These are phyloP conservation scores for Apodemia mormo DNA, from an alignment of 2,888 invertebrate genomes.

Conservation along the genomic window DNA sequence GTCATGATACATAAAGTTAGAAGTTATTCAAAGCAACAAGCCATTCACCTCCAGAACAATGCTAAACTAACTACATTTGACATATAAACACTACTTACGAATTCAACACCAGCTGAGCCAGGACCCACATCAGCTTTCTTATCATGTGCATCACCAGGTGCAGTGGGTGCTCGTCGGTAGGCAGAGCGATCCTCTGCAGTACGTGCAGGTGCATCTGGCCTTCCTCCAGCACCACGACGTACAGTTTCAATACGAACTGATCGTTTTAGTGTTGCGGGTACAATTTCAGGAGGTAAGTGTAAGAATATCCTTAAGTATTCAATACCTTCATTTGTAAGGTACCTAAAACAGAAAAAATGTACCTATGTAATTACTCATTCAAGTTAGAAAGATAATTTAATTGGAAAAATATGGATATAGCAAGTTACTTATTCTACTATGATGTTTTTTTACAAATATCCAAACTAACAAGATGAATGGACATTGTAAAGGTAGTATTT, in stretches of 20 bases:
- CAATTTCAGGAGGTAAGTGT: constrained; percentile 98
- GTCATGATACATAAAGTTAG: no score
- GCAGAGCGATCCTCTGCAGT: constrained; percentile 91
- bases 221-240: constrained; percentile 86
- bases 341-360: constrained; percentile 65
- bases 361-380: no score
- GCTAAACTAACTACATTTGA: background rate
- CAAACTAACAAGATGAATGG: no score
- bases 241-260: constrained; percentile 93
- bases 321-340: constrained; percentile 98
- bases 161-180: constrained; percentile 89
- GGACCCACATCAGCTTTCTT: constrained; percentile 99
- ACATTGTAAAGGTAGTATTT: no score
- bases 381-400: no score
- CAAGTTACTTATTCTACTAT: no score
- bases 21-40: no score
- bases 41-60: no score
- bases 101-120: constrained; percentile 95
- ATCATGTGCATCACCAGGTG: constrained; percentile 85
- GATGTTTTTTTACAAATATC: no score
- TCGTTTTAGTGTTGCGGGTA: constrained; percentile 97
- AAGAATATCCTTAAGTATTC: constrained; percentile 97
- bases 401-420: no score
- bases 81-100: constrained; percentile 77
- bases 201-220: constrained; percentile 87